These are phyloP conservation scores for Clarias batrachus DNA, from an alignment of 2,113 vertebrate species.

Conservation along the genomic window DNA sequence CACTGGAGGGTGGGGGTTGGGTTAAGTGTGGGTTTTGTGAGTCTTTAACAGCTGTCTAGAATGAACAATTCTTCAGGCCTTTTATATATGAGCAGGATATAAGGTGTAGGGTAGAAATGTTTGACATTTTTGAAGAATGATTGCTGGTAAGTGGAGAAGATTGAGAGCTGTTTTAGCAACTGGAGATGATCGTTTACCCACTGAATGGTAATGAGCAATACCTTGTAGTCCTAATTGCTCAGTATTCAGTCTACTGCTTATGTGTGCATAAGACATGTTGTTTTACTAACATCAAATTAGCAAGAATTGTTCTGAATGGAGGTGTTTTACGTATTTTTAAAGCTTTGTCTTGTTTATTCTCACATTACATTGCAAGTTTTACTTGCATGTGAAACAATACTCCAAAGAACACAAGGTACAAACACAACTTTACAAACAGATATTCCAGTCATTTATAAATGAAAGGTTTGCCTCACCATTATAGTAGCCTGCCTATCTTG, in stretches of 20 bases:
- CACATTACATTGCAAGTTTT: constrained; percentile 15
- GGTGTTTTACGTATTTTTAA: constrained; percentile 10
- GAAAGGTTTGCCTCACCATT: neutral
- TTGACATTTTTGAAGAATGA: constrained; percentile 6
- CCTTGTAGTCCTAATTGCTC: constrained; percentile 44
- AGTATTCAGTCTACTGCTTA: constrained; percentile 22
- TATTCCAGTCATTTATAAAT: constrained; percentile 5
- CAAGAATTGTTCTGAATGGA: neutral
- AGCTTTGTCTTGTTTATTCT: constrained; percentile 35
- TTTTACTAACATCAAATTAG: neutral
- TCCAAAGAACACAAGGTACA: neutral
- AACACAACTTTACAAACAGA: neutral
- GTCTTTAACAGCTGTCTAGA: constrained; percentile 17
- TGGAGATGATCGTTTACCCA: constrained; percentile 26
- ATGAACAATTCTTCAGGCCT: constrained; percentile 31
- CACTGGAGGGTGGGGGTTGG: neutral
- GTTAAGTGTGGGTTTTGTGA: neutral
- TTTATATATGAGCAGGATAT: neutral
- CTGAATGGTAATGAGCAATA: constrained; percentile 54
- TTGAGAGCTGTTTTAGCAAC: constrained; percentile 9
- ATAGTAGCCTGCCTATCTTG: neutral
- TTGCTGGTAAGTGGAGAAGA: constrained; percentile 20
- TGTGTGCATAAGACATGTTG: too few relatives aligned
- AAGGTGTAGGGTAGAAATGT: neutral
- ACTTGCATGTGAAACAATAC: neutral